Base-by-base conservation (phyloP, 2,888 invertebrate genomes). In the Zaprionus lineosus region DNA sequence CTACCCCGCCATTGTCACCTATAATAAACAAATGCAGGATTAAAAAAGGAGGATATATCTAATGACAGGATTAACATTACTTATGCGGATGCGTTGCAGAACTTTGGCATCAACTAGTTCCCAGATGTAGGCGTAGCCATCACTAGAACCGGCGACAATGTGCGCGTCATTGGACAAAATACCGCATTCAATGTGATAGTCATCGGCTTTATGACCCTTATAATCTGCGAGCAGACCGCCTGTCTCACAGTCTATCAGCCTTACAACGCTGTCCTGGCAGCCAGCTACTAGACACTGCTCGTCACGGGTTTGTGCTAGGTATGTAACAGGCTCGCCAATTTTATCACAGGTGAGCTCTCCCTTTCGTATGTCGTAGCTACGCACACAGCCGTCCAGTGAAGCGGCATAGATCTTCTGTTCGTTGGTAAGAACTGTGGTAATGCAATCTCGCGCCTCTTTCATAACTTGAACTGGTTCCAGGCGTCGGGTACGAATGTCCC, bases 361-460 rank as follows among this genome's bases (percentile, higher is more conserved):
- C 68, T 94, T 93, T 46, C 99, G 91, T 39, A 99, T 92, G 90
- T 99, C 99, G 88, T 99, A 99, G 60, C 95, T 91, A 8, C 99
- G 90, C 7, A 97, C 92, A 79, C 94, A 94, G 28, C 96, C 94
- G 89, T 99, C 99, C 0, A 98, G 94, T 0, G 98, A 98, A 3
- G 95, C 95, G 0, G 96, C 94, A 37, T 98, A 91, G 71, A 99
- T 96, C 91, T 98, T 97, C 90, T 96, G 94, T 87, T 97, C 95
- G 1, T 96, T 95, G 1, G 98, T 94, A 86, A 93, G 92, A 21
- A 96, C 88, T 0, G 94, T 93, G 0, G 95, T 95, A 65, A 96
- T 94, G 68, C 96, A 95, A 89, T 99, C 99, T 89, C 96, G 98
- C 0, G 98, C 98, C 74, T 99, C 98, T 89, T 95, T 94, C 86